Evolutionary conservation across 2,113 vertebrate species (phyloP), one percentile per base, ranked within the genome.

Genomic region (Pogonocichla stellata): DNA sequence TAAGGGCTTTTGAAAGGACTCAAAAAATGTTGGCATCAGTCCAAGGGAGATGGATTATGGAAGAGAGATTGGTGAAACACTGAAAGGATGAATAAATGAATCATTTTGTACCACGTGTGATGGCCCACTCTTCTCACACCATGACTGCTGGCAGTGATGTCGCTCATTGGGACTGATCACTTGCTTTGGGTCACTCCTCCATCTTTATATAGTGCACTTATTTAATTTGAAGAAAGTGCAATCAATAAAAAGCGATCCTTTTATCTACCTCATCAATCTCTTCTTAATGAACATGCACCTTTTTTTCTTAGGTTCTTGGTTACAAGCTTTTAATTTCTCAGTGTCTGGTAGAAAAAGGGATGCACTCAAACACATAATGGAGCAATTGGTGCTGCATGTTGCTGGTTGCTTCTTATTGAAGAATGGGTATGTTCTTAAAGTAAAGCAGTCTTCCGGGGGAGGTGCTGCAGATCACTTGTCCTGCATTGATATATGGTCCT

Each of bases 141-240:
- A 8, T 24, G 56, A 66, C 62, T 78, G 64, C 82, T 94, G 88
- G 56, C 72, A 88, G 15, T 67, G 74, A 64, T 88, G 56, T 43
- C 1, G 5, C 40, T 74, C 90, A 74, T 29, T 93, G 82, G 47
- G 38, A 64, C 33, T 25, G 58, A 84, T 83, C n/a, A 33, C 51
- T 95, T 73, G 47, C 85, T 93, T 82, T 86, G 65, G 67, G 80
- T 96, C 79, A 86, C 56, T 66, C 56, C 14, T 66, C 24, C 53
- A 53, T 86, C 88, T 86, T 88, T 80, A 96, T 93, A 90, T 92
- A 89, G 67, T 60, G 85, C 90, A 93, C 67, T 94, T 96, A 95
- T 12, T 96, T 96, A 97, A 96, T 96, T 94, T 95, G 87, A 95
- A 95, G 93, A 92, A 95, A 96, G 95, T 95, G 88, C 82, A 95